phyloP scores from a whole-genome alignment of 2,888 invertebrate genomes.

The Euzophera pinguis region DNA sequence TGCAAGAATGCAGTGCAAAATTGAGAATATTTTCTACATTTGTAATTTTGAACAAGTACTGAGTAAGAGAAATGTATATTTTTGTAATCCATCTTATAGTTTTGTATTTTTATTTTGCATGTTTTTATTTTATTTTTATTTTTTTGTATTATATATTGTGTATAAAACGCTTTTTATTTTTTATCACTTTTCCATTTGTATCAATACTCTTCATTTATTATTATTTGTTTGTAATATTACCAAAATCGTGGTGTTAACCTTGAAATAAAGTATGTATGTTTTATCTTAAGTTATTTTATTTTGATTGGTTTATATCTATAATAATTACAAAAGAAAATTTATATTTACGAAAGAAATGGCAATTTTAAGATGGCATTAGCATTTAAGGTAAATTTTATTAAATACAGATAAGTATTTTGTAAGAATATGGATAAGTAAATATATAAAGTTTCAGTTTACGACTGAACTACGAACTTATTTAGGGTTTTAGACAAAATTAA shows the following conservation, averaged over 20 bases:
- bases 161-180: neutral
- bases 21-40: neutral
- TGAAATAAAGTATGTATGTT: slow-evolving; percentile 14
- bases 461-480: no score
- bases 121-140: slow-evolving; percentile 1
- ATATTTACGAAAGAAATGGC: no score
- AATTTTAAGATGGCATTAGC: neutral
- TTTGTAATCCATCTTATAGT: neutral
- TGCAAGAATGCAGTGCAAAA: neutral
- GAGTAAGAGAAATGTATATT: neutral
- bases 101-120: slow-evolving; percentile 4
- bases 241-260: slow-evolving; percentile 1
- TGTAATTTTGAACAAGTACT: no score
- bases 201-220: slow-evolving; percentile 14
- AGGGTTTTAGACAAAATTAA: no score
- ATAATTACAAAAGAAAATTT: no score
- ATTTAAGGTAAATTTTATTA: no score
- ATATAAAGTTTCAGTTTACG: no score
- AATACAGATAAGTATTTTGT: no score
- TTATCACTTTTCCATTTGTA: neutral
- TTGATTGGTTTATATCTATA: no score
- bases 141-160: neutral
- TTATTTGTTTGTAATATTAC: slow-evolving; percentile 5
- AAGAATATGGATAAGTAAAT: no score
- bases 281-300: slow-evolving; percentile 10